Conservation (phyloP, 2,797 vertebrate species). For the Coranthus polyacanthus region DNA sequence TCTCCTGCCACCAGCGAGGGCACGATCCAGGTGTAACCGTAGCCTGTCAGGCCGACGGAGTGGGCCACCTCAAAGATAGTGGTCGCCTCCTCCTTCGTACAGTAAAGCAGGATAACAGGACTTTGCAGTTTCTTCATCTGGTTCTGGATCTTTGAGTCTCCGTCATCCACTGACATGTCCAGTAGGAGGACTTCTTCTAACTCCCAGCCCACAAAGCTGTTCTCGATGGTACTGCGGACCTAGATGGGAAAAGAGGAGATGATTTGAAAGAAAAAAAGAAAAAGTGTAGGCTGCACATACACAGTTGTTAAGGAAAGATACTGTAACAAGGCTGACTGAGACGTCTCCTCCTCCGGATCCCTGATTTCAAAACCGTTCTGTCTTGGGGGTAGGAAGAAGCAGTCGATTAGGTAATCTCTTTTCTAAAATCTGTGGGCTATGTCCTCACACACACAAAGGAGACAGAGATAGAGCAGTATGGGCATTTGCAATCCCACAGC, state of each 20-base stretch:
- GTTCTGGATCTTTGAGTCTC: slow-evolving; percentile 98
- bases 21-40: slow-evolving; percentile 98
- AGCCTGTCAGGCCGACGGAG: slow-evolving; percentile 97
- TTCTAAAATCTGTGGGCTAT: slow-evolving; percentile 20
- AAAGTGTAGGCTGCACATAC: slow-evolving; percentile 77
- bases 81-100: slow-evolving; percentile 96
- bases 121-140: slow-evolving; percentile 99
- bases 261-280: slow-evolving; percentile 27
- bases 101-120: slow-evolving; percentile 98
- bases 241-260: slow-evolving; percentile 57
- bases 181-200: slow-evolving; percentile 95
- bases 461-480: background rate
- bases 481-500: background rate
- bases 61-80: slow-evolving; percentile 99
- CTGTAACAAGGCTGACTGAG: slow-evolving; percentile 58
- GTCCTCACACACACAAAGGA: slow-evolving; percentile 8
- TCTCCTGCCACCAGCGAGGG: slow-evolving; percentile 96
- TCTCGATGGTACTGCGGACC: slow-evolving; percentile 96
- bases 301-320: slow-evolving; percentile 43
- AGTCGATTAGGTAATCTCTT: slow-evolving; percentile 38
- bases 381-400: slow-evolving; percentile 32
- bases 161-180: slow-evolving; percentile 97
- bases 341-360: slow-evolving; percentile 55
- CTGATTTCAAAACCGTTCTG: slow-evolving; percentile 56
- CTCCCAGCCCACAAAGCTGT: slow-evolving; percentile 99